These are phyloP conservation scores for Drosophila aldrichi DNA, from an alignment of 2,888 invertebrate genomes.

Conservation along the genomic window DNA sequence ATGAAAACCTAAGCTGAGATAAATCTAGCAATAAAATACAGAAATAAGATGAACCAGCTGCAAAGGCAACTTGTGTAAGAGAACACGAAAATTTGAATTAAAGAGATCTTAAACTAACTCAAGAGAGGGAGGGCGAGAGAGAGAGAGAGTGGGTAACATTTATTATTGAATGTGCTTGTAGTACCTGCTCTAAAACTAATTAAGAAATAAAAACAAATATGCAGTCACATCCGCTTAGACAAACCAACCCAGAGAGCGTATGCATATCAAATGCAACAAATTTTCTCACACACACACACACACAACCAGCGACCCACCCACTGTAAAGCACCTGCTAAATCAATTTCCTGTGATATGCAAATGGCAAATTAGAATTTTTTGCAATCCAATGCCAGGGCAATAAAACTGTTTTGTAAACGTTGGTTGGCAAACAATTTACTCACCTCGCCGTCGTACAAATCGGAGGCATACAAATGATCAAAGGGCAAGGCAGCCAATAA, in stretches of 20 bases:
- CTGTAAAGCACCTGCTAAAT: background rate
- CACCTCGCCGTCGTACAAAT: slow-evolving; percentile 94
- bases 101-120: background rate
- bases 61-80: background rate
- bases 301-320: background rate
- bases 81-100: background rate
- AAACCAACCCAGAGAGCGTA: background rate
- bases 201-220: slow-evolving; percentile 4
- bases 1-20: background rate
- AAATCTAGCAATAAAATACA: background rate
- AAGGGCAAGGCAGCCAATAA: slow-evolving; percentile 98
- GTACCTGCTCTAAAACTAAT: background rate
- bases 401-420: slow-evolving; percentile 12
- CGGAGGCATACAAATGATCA: slow-evolving; percentile 95
- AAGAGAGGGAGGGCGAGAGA: background rate
- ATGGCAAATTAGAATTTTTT: slow-evolving; percentile 19
- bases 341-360: slow-evolving; percentile 18
- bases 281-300: background rate
- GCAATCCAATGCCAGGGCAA: slow-evolving; percentile 2
- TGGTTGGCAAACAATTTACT: slow-evolving; percentile 83
- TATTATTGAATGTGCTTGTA: background rate
- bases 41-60: background rate
- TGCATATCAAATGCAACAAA: background rate
- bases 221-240: background rate
- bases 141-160: too few relatives aligned